Conservation (phyloP, 1,140 invertebrate genomes). For the Drosophila biarmipes region DNA sequence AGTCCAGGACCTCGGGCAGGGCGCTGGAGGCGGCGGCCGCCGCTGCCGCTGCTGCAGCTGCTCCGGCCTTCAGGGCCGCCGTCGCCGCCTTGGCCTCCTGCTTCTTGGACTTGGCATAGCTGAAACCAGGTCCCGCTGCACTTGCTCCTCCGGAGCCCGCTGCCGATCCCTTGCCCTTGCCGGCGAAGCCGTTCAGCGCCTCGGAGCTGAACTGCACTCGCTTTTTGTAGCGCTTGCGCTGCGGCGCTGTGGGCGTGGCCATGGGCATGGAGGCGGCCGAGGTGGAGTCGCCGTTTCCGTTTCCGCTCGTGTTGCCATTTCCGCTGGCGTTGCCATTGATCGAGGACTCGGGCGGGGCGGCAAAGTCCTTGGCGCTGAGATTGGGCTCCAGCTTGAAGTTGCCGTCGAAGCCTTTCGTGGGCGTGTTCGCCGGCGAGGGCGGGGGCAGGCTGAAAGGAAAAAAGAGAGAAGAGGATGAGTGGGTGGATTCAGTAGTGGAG, state of each 20-base stretch:
- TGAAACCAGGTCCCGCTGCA: neutral
- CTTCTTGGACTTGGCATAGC: conserved; percentile 63
- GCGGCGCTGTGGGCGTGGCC: conserved; percentile 62
- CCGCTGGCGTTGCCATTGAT: conserved; percentile 50
- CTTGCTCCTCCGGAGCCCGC: neutral
- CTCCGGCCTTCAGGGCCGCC: conserved; percentile 54
- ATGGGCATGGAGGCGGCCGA: conserved; percentile 22
- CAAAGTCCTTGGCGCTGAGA: conserved; percentile 81
- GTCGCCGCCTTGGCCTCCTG: conserved; percentile 71
- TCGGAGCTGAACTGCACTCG: conserved; percentile 81
- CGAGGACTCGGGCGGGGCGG: conserved; percentile 42
- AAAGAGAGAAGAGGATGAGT: neutral
- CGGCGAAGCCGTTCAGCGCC: conserved; percentile 69
- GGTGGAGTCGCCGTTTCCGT: conserved; percentile 34
- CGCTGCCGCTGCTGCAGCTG: conserved; percentile 51
- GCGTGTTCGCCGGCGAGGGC: conserved; percentile 73
- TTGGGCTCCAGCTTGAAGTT: conserved; percentile 83
- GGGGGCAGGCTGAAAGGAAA: conserved; percentile 59
- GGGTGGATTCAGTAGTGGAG: neutral
- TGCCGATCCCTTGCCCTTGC: conserved; percentile 42
- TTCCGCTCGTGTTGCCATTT: conserved; percentile 32
- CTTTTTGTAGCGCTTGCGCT: conserved; percentile 82
- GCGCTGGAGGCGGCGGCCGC: conserved; percentile 53
- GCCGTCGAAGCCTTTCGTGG: conserved; percentile 81
- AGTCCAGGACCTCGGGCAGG: conserved; percentile 82